Base-by-base conservation (phyloP, 2,888 invertebrate species). In the Brenthis hecate region DNA sequence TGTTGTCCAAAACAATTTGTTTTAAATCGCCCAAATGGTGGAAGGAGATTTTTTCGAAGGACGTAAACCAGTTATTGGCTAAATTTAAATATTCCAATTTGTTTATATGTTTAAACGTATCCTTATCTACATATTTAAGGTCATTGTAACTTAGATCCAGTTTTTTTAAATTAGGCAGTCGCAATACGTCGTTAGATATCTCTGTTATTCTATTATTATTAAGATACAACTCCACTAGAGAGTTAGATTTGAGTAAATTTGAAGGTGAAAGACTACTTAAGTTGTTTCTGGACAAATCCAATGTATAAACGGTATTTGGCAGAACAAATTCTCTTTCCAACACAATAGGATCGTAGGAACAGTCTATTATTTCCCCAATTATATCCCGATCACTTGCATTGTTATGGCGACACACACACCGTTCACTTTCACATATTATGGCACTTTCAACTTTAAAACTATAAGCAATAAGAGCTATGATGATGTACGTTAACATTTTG, bases 61-160 rank as follows among this genome's bases (percentile, higher is more conserved):
- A 80, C 0, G 83, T 83, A 62, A 94, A 87, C 73, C 76, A 82
- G 71, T 94, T 94, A 56, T 88, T 87, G 0, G 89, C 88, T 55
- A 93, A 77, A 77, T 92, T 92, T 47, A 93, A 81, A 76, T 85
- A 87, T 72, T 88, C 81, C 60, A 94, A 77, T 8, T 86, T 86
- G n/a, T 79, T 85, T 0, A 93, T 67, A 48, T 80, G 77, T 67
- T 76, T 83, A 67, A 94, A 93, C 0, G 85, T 80, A 50, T 86
- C 85, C 71, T 82, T 80, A 53, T 89, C 81, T 28, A 94, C 84
- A 58, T 75, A 78, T 54, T 86, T 81, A 3, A 94, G 71, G 64
- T 76, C 72, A 77, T 93, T 93, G 19, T 85, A 74, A 61, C 89
- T 91, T 56, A 94, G 80, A 80, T 93, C 91, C 47, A 94, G 73